Evolutionary conservation across 1,140 invertebrate species (phyloP), one percentile per base, ranked within the genome.

Genomic region (Megalonaias nervosa): DNA sequence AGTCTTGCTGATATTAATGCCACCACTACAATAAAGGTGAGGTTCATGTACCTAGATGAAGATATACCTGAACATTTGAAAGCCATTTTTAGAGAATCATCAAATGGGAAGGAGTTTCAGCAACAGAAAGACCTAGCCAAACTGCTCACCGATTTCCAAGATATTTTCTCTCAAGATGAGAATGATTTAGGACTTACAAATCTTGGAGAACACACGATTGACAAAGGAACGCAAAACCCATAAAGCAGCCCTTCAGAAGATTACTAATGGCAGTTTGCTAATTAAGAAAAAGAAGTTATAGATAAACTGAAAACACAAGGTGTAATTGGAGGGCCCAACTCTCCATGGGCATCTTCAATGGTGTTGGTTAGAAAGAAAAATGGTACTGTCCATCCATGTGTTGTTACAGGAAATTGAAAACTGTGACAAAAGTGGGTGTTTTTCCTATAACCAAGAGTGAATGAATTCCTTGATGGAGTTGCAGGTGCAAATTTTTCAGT

Each of bases 311-410:
- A 58, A 17, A 13, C 38, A 9, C 65, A 58, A 19, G 75, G 68
- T 1, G 68, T 77, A 17, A 76, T 76, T 13, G 11, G 56, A 19
- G n/a, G 61, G 17, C 55, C 60, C 13, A 74, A 38, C 19, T 66
- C 57, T 2, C 57, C 66, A 14, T n/a, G n/a, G n/a, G n/a, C n/a
- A n/a, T n/a, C n/a, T n/a, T n/a, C n/a, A n/a, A n/a, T n/a, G n/a
- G n/a, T 77, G 75, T 31, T 69, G 26, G 58, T 77, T 2, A 61
- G 62, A 58, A 77, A 77, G 64, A 70, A 66, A 48, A 21, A 48
- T 62, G 75, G 68, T 6, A 5, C 59, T 58, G 55, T 70, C 1
- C 48, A 68, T 3, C 71, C 59, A 60, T 71, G 70, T n/a, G n/a
- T n/a, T n/a, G n/a, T n/a, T 71, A 59, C 61, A 14, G 70, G 61